These are phyloP conservation scores for Sphecodes monilicornis DNA, from an alignment of 2,888 invertebrate species.

Conservation along the genomic window DNA sequence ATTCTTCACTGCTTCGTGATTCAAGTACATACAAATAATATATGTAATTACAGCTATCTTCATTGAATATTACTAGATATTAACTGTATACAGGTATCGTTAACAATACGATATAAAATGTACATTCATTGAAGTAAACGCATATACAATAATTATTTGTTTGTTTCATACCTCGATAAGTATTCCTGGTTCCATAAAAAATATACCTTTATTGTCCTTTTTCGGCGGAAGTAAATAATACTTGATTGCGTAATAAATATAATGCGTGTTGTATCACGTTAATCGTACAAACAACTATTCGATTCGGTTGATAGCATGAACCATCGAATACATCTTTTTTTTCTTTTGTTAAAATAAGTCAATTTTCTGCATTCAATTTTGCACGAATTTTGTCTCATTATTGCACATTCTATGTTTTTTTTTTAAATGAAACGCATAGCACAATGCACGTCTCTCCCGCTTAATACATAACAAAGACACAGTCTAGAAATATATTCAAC, in stretches of 20 bases:
- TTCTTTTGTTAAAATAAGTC: constrained; percentile 11
- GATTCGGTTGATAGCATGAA: neutral
- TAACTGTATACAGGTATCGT: constrained; percentile 60
- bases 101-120: constrained; percentile 70
- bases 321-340: neutral
- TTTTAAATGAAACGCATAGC: constrained; percentile 10
- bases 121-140: constrained; percentile 72
- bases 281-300: neutral
- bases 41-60: constrained; percentile 39
- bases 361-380: constrained; percentile 25
- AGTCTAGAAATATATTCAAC: constrained; percentile 35
- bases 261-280: constrained; percentile 25
- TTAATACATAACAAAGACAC: constrained; percentile 27
- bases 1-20: constrained; percentile 50
- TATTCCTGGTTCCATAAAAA: constrained; percentile 65
- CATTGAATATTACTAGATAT: constrained; percentile 19
- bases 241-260: constrained; percentile 31
- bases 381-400: constrained; percentile 26
- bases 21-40: constrained; percentile 60
- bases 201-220: constrained; percentile 67
- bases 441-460: neutral
- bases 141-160: constrained; percentile 59
- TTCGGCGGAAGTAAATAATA: constrained; percentile 50
- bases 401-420: constrained; percentile 40
- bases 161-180: constrained; percentile 64